phyloP scores from a whole-genome alignment of 2,797 vertebrate genomes.

The Gallinago nigripennis region DNA sequence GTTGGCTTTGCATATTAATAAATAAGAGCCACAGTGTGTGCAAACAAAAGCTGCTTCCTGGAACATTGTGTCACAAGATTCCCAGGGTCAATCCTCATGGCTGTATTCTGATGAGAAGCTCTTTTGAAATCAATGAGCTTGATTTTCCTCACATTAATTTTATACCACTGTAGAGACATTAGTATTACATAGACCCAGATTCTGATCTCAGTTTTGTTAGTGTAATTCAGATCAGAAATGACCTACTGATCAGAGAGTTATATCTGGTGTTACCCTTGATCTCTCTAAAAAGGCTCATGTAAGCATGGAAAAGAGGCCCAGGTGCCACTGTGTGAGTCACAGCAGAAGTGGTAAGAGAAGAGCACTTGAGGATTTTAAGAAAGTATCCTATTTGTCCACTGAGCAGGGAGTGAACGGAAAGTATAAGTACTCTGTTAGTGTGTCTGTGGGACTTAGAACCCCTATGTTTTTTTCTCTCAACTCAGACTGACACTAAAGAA shows the following conservation, averaged over 20 bases:
- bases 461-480: background rate
- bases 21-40: slow-evolving; percentile 67
- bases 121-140: slow-evolving; percentile 5
- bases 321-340: background rate
- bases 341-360: background rate
- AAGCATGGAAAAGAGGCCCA: background rate
- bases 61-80: slow-evolving; percentile 70
- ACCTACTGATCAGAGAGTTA: background rate
- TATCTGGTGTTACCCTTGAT: fast-evolving
- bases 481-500: background rate
- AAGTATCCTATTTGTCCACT: background rate
- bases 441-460: background rate
- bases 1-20: slow-evolving; percentile 65
- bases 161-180: background rate
- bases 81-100: slow-evolving; percentile 41
- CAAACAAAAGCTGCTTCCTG: slow-evolving; percentile 74
- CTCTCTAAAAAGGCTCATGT: background rate
- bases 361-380: background rate
- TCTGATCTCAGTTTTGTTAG: background rate
- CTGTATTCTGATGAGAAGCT: background rate
- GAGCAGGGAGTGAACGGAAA: background rate
- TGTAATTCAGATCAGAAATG: background rate
- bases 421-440: background rate
- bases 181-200: background rate
- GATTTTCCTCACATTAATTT: background rate